Base-by-base conservation (phyloP, 1,140 invertebrate genomes). In the Philotrypesis tridentata region DNA sequence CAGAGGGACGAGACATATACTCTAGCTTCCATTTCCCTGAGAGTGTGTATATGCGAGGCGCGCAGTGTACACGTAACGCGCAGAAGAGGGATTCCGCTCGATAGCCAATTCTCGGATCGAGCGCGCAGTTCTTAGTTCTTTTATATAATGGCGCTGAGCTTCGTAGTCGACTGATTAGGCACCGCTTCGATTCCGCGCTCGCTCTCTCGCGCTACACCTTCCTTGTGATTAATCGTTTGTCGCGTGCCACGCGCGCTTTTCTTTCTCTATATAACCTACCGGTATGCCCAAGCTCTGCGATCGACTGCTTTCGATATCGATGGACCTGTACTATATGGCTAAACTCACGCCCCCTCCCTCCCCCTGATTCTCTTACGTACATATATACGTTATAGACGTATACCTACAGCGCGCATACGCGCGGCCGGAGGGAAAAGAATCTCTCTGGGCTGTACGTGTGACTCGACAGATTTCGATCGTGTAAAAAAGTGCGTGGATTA, bases 61-160 rank as follows among this genome's bases (percentile, higher is more conserved):
- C 17, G 6, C n/a, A n/a, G 8, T 43, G 7, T 23, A 61, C 67
- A 67, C 68, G 9, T 55, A 63, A 75, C 25, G 11, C n/a, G 61
- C 14, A 40, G 17, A 61, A 65, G 21, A 63, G 68, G 73, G 27
- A 67, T 31, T 60, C 9, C 31, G 81, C 82, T 85, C 83, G 85
- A 87, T 88, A 88, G 86, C 85, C 86, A 87, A 87, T 87, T 79
- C 85, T 65, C 61, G 17, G 48, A 55, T 55, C 48, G 48, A 55
- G 48, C 48, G 82, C n/a, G n/a, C n/a, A n/a, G n/a, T n/a, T n/a
- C n/a, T n/a, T n/a, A 82, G 80, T 89, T 90, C 88, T 88, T 87
- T 82, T 37, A 3, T 37, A 9, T 82, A 63, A n/a, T 79, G 68
- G 27, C 82, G 79, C 55, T 29, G 61, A 73, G 77, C 84, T 33